Percentiles rank a stretch among this genome's conserved stretches.
These are phyloP conservation scores for Berghia stephanieae DNA, from an alignment of 1,140 invertebrate species.

Conservation along the genomic window DNA sequence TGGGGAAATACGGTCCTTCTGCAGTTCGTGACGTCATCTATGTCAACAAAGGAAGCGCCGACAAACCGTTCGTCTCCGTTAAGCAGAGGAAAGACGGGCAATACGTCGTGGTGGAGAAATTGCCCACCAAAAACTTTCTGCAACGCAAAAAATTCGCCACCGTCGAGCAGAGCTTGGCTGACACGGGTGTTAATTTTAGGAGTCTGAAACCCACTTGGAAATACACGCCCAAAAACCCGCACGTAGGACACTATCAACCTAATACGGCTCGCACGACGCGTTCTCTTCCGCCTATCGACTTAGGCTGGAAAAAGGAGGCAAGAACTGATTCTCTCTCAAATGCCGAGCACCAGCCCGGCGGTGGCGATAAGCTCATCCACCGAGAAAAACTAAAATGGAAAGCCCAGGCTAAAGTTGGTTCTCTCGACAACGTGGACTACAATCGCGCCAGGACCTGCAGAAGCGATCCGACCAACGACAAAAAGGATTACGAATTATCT, in stretches of 20 bases:
- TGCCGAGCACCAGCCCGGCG: constrained; percentile 46
- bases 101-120: constrained; percentile 51
- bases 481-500: constrained; percentile 26
- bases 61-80: constrained; percentile 43
- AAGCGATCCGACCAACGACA: constrained; percentile 31
- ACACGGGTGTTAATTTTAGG: background rate
- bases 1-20: constrained; percentile 29
- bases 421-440: constrained; percentile 86
- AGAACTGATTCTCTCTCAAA: constrained; percentile 55
- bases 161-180: background rate
- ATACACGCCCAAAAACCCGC: constrained; percentile 13
- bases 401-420: constrained; percentile 80
- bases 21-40: constrained; percentile 20
- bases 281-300: constrained; percentile 33
- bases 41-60: constrained; percentile 1
- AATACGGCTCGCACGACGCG: background rate
- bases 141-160: background rate
- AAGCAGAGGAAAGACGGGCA: constrained; percentile 47
- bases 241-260: background rate
- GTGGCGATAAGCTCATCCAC: constrained; percentile 51
- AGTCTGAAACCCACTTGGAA: constrained; percentile 17
- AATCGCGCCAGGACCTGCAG: constrained; percentile 10
- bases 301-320: constrained; percentile 40
- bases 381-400: constrained; percentile 90
- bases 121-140: constrained; percentile 12